Percentiles rank a stretch among this genome's conserved stretches.
Evolutionary conservation across 2,113 vertebrate genomes (phyloP).

Genomic region (Loxodonta africana): DNA sequence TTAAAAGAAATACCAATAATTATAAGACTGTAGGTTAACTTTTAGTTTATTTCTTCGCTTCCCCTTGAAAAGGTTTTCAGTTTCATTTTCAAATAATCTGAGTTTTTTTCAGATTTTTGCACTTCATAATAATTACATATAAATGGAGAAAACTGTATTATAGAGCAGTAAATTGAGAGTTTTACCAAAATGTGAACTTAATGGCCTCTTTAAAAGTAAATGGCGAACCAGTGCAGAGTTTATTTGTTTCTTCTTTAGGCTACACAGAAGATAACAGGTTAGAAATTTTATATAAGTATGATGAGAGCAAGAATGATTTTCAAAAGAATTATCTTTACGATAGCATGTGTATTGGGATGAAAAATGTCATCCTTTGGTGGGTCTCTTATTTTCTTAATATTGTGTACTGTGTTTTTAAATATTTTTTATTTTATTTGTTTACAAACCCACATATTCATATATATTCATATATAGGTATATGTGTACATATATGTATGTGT

Average conservation of each 20-base stretch:
- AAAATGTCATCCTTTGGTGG: not conserved
- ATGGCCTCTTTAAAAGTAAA: not conserved
- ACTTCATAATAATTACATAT: slow-evolving; percentile 14
- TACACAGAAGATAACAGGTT: not conserved
- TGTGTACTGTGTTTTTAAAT: not conserved
- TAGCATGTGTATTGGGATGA: not conserved
- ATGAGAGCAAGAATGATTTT: not conserved
- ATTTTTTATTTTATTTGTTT: not conserved
- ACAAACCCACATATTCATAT: not conserved
- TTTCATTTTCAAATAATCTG: slow-evolving; percentile 3
- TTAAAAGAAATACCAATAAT: slow-evolving; percentile 19
- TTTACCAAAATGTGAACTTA: not conserved
- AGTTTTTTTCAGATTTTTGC: not conserved
- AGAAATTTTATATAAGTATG: not conserved
- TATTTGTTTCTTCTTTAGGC: not conserved
- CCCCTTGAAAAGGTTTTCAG: not conserved
- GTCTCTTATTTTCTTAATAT: slow-evolving; percentile 36
- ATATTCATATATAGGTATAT: not conserved
- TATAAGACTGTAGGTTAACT: not conserved
- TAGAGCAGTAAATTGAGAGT: not conserved
- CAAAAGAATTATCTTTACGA: not conserved
- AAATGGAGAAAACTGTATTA: not conserved
- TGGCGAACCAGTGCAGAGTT: not conserved
- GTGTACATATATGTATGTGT: not conserved
- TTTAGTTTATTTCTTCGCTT: not conserved